Percentiles rank a stretch among this genome's conserved stretches.
Evolutionary conservation across 2,113 vertebrate genomes (phyloP).

Genomic region (Tinamus guttatus): DNA sequence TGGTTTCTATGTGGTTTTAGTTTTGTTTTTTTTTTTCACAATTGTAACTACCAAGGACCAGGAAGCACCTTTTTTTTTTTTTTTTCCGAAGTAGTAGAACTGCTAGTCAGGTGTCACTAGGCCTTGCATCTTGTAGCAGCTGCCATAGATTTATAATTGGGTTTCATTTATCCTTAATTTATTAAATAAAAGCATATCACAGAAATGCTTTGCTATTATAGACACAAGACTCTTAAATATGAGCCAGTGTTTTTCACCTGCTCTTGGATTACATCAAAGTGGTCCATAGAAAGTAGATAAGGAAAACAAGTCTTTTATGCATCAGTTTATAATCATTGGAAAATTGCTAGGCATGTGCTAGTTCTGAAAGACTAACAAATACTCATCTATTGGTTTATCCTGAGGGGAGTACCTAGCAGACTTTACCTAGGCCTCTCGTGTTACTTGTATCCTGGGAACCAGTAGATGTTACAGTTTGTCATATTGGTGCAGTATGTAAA

Average conservation of each 20-base stretch:
- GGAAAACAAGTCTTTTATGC: background rate
- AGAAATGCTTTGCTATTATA: background rate
- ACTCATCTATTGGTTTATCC: background rate
- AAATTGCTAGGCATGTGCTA: background rate
- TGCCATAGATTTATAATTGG: background rate
- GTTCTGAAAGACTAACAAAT: background rate
- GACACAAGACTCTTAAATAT: background rate
- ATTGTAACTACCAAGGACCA: background rate
- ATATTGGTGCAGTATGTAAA: background rate
- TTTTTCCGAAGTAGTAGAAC: background rate
- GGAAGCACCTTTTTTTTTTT: background rate
- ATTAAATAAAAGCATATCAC: background rate
- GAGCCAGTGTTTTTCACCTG: background rate
- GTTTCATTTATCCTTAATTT: background rate
- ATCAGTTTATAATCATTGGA: background rate
- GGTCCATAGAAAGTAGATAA: background rate
- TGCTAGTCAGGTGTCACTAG: background rate
- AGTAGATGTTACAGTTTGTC: background rate
- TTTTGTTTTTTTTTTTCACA: background rate
- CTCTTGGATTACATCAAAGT: background rate
- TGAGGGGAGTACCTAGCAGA: background rate
- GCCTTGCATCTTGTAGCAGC: background rate
- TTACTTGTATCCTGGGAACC: background rate
- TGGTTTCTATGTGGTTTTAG: background rate
- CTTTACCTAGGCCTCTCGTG: background rate